phyloP scores from a whole-genome alignment of 1,140 invertebrate genomes.

The Pinna nobilis region DNA sequence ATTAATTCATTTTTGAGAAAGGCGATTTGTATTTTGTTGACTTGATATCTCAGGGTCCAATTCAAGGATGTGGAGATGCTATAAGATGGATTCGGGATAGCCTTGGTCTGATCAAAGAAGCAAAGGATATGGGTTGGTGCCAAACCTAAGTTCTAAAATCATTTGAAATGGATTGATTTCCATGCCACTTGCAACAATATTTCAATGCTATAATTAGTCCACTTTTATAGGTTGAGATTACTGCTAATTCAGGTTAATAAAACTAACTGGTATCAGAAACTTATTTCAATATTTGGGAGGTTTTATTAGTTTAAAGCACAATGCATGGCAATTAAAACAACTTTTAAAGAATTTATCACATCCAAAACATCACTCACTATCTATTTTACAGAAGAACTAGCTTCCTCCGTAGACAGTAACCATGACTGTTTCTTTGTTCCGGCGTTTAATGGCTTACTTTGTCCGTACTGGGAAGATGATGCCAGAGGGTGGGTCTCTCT shows the following conservation, averaged over 20 bases:
- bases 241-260: too few relatives aligned
- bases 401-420: constrained; percentile 81
- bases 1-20: too few relatives aligned
- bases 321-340: too few relatives aligned
- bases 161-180: background rate
- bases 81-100: constrained; percentile 92
- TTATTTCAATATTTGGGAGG: too few relatives aligned
- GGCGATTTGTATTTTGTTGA: too few relatives aligned
- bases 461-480: constrained; percentile 93
- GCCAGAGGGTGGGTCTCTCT: constrained; percentile 83
- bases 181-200: background rate
- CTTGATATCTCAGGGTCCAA: constrained; percentile 88
- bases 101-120: constrained; percentile 83
- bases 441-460: constrained; percentile 90
- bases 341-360: too few relatives aligned
- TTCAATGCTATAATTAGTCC: too few relatives aligned
- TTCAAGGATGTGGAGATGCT: constrained; percentile 90
- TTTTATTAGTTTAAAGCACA: too few relatives aligned
- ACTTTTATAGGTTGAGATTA: too few relatives aligned
- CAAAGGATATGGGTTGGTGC: constrained; percentile 80
- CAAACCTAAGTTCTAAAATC: background rate
- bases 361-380: background rate
- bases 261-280: too few relatives aligned
- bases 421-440: constrained; percentile 95
- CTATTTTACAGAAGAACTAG: constrained; percentile 79